A percentile compares a stretch with the other conserved stretches of the same genome.
Conservation (phyloP, 2,797 vertebrate species). For the Phoebastria nigripes region DNA sequence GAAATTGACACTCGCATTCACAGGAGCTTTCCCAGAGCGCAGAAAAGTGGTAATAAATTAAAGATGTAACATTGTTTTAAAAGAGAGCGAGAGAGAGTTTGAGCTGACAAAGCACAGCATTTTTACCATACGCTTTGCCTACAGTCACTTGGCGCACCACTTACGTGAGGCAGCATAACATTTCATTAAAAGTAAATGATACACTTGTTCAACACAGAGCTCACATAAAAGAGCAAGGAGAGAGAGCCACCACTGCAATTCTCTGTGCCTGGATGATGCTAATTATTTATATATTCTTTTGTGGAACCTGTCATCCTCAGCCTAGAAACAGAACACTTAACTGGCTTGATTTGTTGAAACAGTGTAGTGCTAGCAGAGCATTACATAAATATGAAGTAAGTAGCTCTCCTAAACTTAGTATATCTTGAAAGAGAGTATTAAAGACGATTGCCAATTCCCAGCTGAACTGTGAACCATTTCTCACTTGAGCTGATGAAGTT, state of each 20-base stretch:
- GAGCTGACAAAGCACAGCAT: background rate
- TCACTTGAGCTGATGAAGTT: background rate
- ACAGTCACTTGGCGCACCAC: background rate
- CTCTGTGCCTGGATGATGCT: background rate
- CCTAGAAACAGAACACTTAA: background rate
- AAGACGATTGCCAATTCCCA: background rate
- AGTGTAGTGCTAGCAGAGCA: background rate
- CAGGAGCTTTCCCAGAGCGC: background rate
- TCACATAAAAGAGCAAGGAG: background rate
- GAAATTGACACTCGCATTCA: background rate
- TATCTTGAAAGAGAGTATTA: conserved; percentile 15
- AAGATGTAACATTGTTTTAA: conserved; percentile 1
- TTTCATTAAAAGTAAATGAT: background rate
- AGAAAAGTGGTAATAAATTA: conserved; percentile 15
- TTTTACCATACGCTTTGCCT: background rate
- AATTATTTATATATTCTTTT: conserved; percentile 22
- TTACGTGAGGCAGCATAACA: background rate
- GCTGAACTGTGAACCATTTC: background rate
- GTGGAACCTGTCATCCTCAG: background rate
- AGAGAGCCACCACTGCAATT: background rate
- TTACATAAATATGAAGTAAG: background rate
- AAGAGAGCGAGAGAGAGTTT: background rate
- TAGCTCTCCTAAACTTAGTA: background rate
- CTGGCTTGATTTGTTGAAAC: background rate
- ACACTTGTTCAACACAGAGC: background rate